These are phyloP conservation scores for Forbesichthys papilliferus DNA, from an alignment of 2,113 vertebrate genomes.

Conservation along the genomic window DNA sequence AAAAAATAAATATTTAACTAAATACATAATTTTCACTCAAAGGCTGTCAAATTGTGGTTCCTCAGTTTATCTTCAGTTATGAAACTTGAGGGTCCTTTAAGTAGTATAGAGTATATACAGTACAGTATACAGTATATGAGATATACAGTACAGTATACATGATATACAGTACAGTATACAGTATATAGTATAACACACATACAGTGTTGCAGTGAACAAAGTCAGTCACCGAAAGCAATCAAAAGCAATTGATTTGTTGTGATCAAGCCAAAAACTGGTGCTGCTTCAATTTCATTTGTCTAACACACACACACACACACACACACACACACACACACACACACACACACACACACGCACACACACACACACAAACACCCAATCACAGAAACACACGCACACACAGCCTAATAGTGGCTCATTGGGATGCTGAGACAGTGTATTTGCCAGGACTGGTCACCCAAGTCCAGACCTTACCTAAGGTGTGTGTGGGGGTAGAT, in stretches of 20 bases:
- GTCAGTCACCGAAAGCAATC: no score
- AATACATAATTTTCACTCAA: background rate
- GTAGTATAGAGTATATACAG: no score
- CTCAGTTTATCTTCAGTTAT: background rate
- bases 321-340: background rate
- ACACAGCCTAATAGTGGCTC: background rate
- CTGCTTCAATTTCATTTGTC: background rate
- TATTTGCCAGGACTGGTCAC: no score
- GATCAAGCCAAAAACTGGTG: background rate
- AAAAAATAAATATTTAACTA: background rate
- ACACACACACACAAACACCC: background rate
- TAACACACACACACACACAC: slow-evolving; percentile 3
- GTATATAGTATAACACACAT: no score
- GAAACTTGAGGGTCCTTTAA: no score
- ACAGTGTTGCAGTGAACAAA: no score
- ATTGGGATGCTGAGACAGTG: no score
- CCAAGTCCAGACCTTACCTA: no score
- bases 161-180: no score
- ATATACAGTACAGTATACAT: no score
- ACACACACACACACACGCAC: slow-evolving; percentile 1
- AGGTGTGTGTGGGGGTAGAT: no score
- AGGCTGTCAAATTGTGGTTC: background rate
- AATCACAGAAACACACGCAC: background rate
- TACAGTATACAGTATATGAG: no score
- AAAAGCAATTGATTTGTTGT: background rate